Conservation (phyloP, 2,113 vertebrate genomes). For the Rhagologus leucostigma region DNA sequence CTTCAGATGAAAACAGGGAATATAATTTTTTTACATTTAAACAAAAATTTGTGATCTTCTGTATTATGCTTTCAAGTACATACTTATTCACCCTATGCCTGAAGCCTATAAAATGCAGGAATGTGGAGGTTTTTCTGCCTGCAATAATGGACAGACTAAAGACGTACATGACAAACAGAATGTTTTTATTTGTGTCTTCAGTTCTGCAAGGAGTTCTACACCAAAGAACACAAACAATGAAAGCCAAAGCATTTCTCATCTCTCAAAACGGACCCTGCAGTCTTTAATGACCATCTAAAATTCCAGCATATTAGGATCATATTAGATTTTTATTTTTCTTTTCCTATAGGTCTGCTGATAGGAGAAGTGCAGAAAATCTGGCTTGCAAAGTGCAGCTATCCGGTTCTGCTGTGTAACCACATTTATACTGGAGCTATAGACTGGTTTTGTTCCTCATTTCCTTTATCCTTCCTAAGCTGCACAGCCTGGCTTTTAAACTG, state of each 20-base stretch:
- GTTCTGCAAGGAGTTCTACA: neutral
- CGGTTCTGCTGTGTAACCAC: neutral
- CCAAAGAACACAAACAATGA: neutral
- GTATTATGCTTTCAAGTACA: neutral
- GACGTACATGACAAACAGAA: neutral
- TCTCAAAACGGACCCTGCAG: neutral
- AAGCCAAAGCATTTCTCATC: neutral
- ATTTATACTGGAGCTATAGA: neutral
- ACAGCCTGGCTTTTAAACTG: neutral
- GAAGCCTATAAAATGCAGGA: neutral
- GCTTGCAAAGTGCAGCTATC: slow-evolving; percentile 1
- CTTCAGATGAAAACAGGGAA: neutral
- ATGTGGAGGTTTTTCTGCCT: neutral
- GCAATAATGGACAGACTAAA: neutral
- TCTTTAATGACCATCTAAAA: neutral
- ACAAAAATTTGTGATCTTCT: neutral
- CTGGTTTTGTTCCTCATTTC: slow-evolving; percentile 8
- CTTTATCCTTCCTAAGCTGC: neutral
- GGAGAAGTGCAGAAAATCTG: neutral
- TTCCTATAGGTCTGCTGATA: neutral
- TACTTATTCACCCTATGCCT: neutral
- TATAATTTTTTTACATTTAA: neutral
- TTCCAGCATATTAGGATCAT: neutral
- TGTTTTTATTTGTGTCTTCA: neutral
- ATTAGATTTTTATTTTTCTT: neutral